Evolutionary conservation across 2,888 invertebrate genomes (phyloP).

Genomic region (Hybos culiciformis): DNA sequence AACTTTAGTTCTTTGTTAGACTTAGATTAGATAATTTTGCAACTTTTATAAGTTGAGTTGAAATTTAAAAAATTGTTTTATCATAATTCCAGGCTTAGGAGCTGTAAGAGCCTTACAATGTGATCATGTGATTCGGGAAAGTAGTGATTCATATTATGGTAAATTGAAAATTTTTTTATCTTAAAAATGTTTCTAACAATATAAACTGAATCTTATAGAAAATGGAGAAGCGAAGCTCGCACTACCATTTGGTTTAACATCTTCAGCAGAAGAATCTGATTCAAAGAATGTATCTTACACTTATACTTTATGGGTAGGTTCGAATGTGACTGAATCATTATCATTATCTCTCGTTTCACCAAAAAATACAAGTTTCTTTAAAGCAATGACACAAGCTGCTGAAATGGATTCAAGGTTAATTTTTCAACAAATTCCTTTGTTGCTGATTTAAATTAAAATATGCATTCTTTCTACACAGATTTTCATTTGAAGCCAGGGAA

Average conservation of each 20-base stretch:
- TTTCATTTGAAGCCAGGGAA: constrained; percentile 66
- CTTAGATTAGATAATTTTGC: too few species aligned
- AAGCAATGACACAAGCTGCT: constrained; percentile 72
- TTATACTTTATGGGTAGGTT: constrained; percentile 80
- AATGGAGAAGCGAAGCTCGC: constrained; percentile 36
- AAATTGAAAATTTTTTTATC: neutral
- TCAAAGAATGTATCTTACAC: constrained; percentile 57
- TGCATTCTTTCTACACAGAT: constrained; percentile 26
- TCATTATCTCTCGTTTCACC: constrained; percentile 63
- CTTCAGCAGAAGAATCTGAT: constrained; percentile 35
- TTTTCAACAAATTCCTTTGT: constrained; percentile 16
- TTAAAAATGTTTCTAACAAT: neutral
- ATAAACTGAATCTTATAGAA: constrained; percentile 19
- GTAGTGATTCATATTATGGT: constrained; percentile 32
- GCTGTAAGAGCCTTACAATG: constrained; percentile 44
- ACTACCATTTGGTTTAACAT: constrained; percentile 32
- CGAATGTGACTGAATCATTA: constrained; percentile 68
- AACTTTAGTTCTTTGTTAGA: too few species aligned
- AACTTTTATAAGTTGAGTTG: too few species aligned
- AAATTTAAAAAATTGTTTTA: too few species aligned
- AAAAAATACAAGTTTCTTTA: constrained; percentile 52
- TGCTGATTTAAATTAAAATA: neutral
- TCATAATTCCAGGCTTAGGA: too few species aligned
- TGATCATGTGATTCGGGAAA: constrained; percentile 35
- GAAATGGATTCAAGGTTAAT: constrained; percentile 49